A percentile compares a stretch with the other conserved stretches of the same genome.
These are phyloP conservation scores for Solea senegalensis DNA, from an alignment of 2,113 vertebrate genomes.

Conservation along the genomic window DNA sequence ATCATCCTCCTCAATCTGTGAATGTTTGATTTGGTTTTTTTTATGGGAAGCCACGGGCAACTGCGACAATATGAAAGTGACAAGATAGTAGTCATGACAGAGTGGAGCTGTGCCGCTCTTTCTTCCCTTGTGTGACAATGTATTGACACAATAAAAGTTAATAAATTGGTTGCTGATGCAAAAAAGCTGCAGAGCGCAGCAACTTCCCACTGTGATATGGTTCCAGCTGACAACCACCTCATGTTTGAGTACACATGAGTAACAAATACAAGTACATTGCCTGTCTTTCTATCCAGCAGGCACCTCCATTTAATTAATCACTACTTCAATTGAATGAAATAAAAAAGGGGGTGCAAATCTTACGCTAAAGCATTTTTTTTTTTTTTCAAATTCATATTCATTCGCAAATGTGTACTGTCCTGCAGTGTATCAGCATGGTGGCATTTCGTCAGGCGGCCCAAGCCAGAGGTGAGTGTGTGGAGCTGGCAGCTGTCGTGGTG, in stretches of 20 bases:
- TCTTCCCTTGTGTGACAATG: conserved; percentile 15
- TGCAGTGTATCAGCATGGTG: conserved; percentile 14
- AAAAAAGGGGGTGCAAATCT: conserved; percentile 20
- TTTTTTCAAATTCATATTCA: background rate
- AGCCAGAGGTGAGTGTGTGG: conserved; percentile 44
- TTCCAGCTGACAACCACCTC: conserved; percentile 30
- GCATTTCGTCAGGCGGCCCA: conserved; percentile 32
- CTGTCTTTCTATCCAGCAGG: conserved; percentile 41
- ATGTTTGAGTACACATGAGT: conserved; percentile 32
- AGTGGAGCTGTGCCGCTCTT: conserved; percentile 2
- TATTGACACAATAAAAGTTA: conserved; percentile 56
- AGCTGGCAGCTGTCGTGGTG: conserved; percentile 28
- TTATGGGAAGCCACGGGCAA: conserved; percentile 2
- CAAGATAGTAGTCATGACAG: conserved; percentile 4
- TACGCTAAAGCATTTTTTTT: conserved; percentile 24
- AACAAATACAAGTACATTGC: conserved; percentile 41
- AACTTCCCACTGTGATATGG: conserved; percentile 30
- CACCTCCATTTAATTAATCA: conserved; percentile 63
- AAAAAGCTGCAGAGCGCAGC: conserved; percentile 49
- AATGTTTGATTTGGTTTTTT: conserved; percentile 3
- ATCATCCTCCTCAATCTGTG: conserved; percentile 7
- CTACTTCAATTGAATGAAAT: conserved; percentile 62
- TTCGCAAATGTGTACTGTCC: background rate
- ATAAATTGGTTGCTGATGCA: conserved; percentile 42
- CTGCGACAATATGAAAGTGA: conserved; percentile 22